Evolutionary conservation across 2,113 vertebrate genomes (phyloP).

Genomic region (Egretta garzetta): DNA sequence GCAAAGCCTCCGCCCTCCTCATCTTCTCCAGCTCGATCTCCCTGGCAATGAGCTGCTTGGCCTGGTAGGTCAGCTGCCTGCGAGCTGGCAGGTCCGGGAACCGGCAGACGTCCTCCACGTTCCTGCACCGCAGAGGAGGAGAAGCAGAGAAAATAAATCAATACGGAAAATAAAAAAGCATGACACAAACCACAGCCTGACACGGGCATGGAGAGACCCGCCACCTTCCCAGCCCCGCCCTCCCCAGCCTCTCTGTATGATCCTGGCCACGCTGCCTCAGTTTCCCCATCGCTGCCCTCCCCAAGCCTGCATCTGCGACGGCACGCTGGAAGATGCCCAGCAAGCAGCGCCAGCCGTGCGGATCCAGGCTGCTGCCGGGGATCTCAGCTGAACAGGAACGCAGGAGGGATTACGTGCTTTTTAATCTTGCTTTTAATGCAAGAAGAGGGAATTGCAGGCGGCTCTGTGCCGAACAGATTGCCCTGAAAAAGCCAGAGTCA

Average conservation of each 20-base stretch:
- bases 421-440: neutral
- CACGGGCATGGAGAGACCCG: accelerated
- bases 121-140: conserved; percentile 47
- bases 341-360: accelerated
- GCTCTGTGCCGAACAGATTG: neutral
- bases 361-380: neutral
- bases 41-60: conserved; percentile 92
- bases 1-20: conserved; percentile 83
- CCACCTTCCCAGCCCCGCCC: neutral
- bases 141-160: neutral
- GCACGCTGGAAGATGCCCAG: neutral
- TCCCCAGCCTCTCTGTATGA: accelerated
- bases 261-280: neutral
- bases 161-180: accelerated
- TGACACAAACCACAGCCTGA: neutral
- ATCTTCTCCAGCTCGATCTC: conserved; percentile 95
- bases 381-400: neutral
- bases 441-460: neutral
- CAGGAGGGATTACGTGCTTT: neutral
- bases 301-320: accelerated
- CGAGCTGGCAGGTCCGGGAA: conserved; percentile 86
- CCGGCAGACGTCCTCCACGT: conserved; percentile 86
- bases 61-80: conserved; percentile 91
- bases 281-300: neutral
- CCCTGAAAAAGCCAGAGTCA: neutral